Evolutionary conservation across 2,113 vertebrate species (phyloP), one percentile per base, ranked within the genome.

Genomic region (Boulengeromyrus knoepffleri): DNA sequence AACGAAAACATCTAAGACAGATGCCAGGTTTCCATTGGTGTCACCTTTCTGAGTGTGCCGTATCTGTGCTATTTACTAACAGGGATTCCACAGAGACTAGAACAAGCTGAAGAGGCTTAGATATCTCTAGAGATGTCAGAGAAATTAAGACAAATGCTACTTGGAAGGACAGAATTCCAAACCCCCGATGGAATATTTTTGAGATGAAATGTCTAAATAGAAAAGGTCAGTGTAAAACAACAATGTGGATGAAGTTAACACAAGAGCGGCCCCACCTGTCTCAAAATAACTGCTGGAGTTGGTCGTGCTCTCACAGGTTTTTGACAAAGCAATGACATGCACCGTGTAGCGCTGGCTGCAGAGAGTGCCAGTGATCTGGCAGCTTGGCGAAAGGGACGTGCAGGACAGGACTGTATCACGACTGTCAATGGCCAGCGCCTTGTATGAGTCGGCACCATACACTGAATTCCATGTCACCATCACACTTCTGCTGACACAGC

Each of bases 271-370:
- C 46, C 45, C 90, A 96, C 96, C 93, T 93, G 96, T 96, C 50
- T 95, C 89, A 12, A 96, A 96, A 6, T 9, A 0, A 46, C 87
- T 24, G 21, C 91, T 74, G 88, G 1, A 13, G 88, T 92, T 92
- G 21, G 94, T 93, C 27, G 21, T 92, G 88, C 85, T 94, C 70
- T 92, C 88, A 4, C 96, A 96, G 93, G 92, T 88, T 0, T 92
- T 90, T 21, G 93, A 93, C 52, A 95, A 89, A 46, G 93, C 90
- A 0, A 86, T 92, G 66, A 96, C 94, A 0, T 21, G 5, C 62
- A 95, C 93, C 21, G 3, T 3, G 89, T 96, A 96, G 45, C 15
- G 90, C 90, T 94, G 89, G 3, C 95, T 95, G 89, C 96, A 96
- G 5, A 46, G 89, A 83, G 95, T 91, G 56, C 27, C 45, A 21